Base-by-base conservation (phyloP, 1,140 invertebrate genomes). In the Aphelinus atriplicis region DNA sequence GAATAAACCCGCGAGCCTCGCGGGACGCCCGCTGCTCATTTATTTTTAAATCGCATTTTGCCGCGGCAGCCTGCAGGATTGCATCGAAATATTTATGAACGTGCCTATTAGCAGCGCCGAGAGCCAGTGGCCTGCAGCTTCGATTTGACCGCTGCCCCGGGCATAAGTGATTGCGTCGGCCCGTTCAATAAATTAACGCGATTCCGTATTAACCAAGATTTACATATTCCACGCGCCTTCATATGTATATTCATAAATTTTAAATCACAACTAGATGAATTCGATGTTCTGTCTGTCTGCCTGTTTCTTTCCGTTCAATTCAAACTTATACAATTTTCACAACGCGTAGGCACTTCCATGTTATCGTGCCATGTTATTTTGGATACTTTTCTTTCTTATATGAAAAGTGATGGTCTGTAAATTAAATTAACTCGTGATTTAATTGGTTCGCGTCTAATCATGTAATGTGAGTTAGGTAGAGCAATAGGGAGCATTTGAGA, bases 21-120 rank as follows among this genome's bases (percentile, higher is more conserved):
- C 26, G 26, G 26, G 26, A 26, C 26, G 26, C 26, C 26, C 26
- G 26, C 26, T 26, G 1, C 51, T 65, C 51, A 56, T 67, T 67
- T 67, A 56, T 67, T 67, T 67, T 67, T 47, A 57, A 67, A 67
- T 67, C 2, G 43, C 43, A 67, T 67, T 47, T 67, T 57, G 2
- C 3, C 9, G 7, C 42, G 1, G 26, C 26, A 47, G 42, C 2
- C 5, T 58, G 0, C 1, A 62, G 10, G 3, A 2, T 45, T 7
- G 48, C 47, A 6, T 6, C 68, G 7, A 53, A 51, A 61, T 61
- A 53, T 61, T 69, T 61, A 70, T 70, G 48, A 3, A 45, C 42
- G 53, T 61, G 26, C 7, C 9, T 61, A 70, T 58, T 68, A 57
- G 26, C 26, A 7, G 1, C 7, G 3, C 5, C 63, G 50, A 65